Evolutionary conservation across 2,797 vertebrate genomes (phyloP), one percentile per base, ranked within the genome.

Genomic region (Bucorvus abyssinicus): DNA sequence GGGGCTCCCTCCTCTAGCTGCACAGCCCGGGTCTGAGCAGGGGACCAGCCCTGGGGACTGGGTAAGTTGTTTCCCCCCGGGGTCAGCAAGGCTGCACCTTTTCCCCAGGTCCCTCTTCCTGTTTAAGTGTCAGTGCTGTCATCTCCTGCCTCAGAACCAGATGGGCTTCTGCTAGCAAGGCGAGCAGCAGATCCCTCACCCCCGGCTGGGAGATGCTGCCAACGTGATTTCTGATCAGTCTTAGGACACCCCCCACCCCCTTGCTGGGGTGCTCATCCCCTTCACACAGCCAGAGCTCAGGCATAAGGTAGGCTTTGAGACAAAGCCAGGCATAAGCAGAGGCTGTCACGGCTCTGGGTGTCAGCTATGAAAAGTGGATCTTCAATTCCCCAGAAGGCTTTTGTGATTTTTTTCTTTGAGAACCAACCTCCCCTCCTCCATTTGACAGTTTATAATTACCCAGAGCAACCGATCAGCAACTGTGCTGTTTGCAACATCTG

Each of bases 361-460:
- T 32, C 65, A 50, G n/a, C 45, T 85, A 19, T 12, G 34, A 85
- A 52, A 6, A 32, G 23, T 6, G 12, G 24, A 71, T 56, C 38
- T 52, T 42, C 8, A 14, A 20, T 27, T 88, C 17, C 50, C 50
- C 27, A 16, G 30, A 75, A 80, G 36, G 2, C 5, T 77, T 81
- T 68, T 57, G 50, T 16, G 18, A 47, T 75, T n/a, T 63, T n/a
- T 38, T 59, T 88, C 38, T 9, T 44, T 59, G 47, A 86, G 74
- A 86, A 65, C 8, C 52, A 84, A 42, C 8, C 15, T 93, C 38
- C 42, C 29, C 64, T 80, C 57, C 70, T 86, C 65, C 80, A 38
- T 82, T 75, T 93, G 53, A 91, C 85, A 84, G 74, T 45, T 91
- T 94, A 56, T 89, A 94, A 96, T 86, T 88, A 90, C 34, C 38